A percentile compares a stretch with the other conserved stretches of the same genome.
Conservation (phyloP, 2,113 vertebrate species). For the Lycocorax pyrrhopterus region DNA sequence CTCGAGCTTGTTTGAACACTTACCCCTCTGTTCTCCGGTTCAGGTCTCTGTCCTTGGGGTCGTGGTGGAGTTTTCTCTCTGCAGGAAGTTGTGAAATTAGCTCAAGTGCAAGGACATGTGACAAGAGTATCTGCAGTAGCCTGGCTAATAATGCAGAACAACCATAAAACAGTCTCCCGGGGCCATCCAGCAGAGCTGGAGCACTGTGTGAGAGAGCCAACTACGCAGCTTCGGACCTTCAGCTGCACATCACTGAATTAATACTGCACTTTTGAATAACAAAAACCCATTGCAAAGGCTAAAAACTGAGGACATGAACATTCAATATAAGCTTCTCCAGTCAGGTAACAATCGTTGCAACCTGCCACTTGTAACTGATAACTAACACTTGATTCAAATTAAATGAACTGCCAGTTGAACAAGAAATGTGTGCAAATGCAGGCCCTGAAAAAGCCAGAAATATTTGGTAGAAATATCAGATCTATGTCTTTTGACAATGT, state of each 20-base stretch:
- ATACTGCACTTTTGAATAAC: not conserved
- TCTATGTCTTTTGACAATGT: not conserved
- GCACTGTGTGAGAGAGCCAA: not conserved
- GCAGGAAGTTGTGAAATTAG: conserved; percentile 34
- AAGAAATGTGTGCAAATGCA: not conserved
- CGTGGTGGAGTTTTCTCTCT: conserved; percentile 97
- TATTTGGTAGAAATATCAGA: not conserved
- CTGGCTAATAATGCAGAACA: not conserved
- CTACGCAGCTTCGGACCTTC: not conserved
- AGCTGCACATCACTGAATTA: not conserved
- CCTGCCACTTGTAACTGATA: not conserved
- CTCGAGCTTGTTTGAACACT: conserved; percentile 47
- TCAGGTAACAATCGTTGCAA: not conserved
- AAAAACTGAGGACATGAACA: not conserved
- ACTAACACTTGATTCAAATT: not conserved
- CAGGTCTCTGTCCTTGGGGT: conserved; percentile 96
- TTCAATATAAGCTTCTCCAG: not conserved
- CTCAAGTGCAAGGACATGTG: not conserved
- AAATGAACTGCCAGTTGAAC: not conserved
- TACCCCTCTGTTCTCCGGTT: conserved; percentile 96
- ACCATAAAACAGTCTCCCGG: not conserved
- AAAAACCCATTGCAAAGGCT: not conserved
- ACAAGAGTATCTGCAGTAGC: not conserved
- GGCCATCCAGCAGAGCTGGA: not conserved
- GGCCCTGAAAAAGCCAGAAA: not conserved